Evolutionary conservation across 2,113 vertebrate genomes (phyloP).

Genomic region (Stegostoma tigrinum): DNA sequence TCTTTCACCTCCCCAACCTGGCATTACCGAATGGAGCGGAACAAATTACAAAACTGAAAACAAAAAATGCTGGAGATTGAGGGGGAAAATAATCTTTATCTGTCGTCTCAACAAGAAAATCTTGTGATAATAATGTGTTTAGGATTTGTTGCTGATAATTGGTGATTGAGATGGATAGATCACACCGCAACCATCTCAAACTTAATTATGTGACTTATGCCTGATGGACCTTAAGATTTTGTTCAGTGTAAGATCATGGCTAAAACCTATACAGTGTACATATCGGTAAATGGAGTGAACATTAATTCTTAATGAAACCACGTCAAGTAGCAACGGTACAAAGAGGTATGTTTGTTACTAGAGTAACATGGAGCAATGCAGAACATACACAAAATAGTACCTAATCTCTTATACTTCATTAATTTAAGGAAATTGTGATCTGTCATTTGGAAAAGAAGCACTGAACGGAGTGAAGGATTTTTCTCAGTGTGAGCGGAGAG

Average conservation of each 20-base stretch:
- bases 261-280: not conserved
- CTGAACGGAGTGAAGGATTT: not conserved
- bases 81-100: not conserved
- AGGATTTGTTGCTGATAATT: not conserved
- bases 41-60: not conserved
- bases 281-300: not conserved
- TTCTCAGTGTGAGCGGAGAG: not conserved
- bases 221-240: not conserved
- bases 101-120: not conserved
- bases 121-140: not conserved
- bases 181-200: not conserved
- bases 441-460: not conserved
- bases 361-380: not conserved
- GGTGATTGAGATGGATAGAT: not conserved
- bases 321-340: not conserved
- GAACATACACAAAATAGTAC: not conserved
- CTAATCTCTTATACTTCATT: not conserved
- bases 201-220: not conserved
- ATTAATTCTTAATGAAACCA: not conserved
- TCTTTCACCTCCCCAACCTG: not conserved
- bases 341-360: not conserved
- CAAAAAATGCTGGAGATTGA: not conserved
- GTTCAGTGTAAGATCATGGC: not conserved
- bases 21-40: not conserved
- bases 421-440: not conserved